A percentile compares a stretch with the other conserved stretches of the same genome.
Conservation (phyloP, 2,888 invertebrate genomes). For the Diabrotica balteata region DNA sequence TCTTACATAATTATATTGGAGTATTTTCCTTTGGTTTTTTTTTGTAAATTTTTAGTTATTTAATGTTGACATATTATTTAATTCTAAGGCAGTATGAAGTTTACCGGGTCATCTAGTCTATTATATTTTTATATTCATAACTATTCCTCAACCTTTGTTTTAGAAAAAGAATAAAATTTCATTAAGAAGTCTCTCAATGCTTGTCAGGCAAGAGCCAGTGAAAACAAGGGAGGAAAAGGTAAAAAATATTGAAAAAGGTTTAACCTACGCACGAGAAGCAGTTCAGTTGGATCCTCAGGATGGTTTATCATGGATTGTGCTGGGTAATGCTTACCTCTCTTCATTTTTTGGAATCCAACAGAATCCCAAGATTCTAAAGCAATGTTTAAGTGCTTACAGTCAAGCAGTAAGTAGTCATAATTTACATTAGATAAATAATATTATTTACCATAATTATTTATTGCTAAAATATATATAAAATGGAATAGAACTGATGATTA, state of each 20-base stretch:
- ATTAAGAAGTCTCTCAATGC: conserved; percentile 81
- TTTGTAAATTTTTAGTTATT: no score
- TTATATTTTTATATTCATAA: neutral
- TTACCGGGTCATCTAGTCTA: neutral
- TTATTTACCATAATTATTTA: conserved; percentile 25
- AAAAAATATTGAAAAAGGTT: conserved; percentile 73
- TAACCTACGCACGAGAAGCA: conserved; percentile 82
- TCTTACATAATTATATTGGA: no score
- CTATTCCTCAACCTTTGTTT: conserved; percentile 1
- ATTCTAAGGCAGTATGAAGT: no score
- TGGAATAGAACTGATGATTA: no score
- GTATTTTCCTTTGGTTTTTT: no score
- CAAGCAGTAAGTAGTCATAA: conserved; percentile 70
- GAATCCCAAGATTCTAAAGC: conserved; percentile 73
- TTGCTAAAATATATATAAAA: conserved; percentile 13
- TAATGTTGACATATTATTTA: neutral
- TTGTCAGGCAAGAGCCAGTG: conserved; percentile 72
- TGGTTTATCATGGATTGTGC: conserved; percentile 82
- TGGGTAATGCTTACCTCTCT: conserved; percentile 86
- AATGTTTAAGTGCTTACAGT: conserved; percentile 80
- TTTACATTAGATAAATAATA: no score
- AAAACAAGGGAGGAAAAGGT: conserved; percentile 63
- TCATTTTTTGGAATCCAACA: conserved; percentile 79
- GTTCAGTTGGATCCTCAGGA: conserved; percentile 79
- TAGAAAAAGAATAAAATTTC: conserved; percentile 78